Evolutionary conservation across 2,113 vertebrate genomes (phyloP).

Genomic region (Anarrhichthys ocellatus): DNA sequence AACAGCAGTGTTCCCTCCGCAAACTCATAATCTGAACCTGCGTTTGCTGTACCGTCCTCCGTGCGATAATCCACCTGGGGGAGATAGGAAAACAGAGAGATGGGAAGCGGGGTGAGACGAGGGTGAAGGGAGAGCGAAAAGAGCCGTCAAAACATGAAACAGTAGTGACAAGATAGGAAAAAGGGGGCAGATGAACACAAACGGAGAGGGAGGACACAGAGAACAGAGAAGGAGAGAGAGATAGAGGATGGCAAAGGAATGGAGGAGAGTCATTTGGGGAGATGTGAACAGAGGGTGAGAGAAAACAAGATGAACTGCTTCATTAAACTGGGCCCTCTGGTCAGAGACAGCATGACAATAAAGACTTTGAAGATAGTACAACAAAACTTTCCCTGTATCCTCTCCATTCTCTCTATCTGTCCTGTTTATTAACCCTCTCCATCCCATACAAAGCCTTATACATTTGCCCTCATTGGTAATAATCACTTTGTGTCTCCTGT

Average conservation of each 20-base stretch:
- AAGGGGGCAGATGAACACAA: slow-evolving; percentile 45
- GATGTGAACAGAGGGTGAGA: slow-evolving; percentile 39
- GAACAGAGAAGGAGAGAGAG: background rate
- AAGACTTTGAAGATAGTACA: slow-evolving; percentile 59
- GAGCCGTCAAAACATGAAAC: slow-evolving; percentile 44
- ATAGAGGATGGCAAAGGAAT: background rate
- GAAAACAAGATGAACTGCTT: slow-evolving; percentile 60
- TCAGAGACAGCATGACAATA: slow-evolving; percentile 52
- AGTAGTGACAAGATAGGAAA: slow-evolving; percentile 35
- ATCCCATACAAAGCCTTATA: background rate
- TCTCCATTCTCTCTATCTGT: slow-evolving; percentile 20
- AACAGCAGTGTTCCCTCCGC: slow-evolving; percentile 78
- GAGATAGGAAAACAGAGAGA: slow-evolving; percentile 22
- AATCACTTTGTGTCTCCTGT: background rate
- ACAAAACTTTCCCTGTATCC: slow-evolving; percentile 27
- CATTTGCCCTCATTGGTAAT: background rate
- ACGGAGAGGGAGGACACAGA: slow-evolving; percentile 10
- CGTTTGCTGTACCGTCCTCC: slow-evolving; percentile 79
- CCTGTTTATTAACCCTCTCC: slow-evolving; percentile 14
- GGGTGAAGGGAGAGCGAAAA: background rate
- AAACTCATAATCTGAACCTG: slow-evolving; percentile 81
- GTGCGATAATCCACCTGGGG: slow-evolving; percentile 80
- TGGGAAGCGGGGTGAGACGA: background rate
- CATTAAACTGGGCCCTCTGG: slow-evolving; percentile 75
- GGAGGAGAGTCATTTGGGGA: slow-evolving; percentile 35